These are phyloP conservation scores for Operophtera brumata DNA, from an alignment of 2,888 invertebrate species.

Conservation along the genomic window DNA sequence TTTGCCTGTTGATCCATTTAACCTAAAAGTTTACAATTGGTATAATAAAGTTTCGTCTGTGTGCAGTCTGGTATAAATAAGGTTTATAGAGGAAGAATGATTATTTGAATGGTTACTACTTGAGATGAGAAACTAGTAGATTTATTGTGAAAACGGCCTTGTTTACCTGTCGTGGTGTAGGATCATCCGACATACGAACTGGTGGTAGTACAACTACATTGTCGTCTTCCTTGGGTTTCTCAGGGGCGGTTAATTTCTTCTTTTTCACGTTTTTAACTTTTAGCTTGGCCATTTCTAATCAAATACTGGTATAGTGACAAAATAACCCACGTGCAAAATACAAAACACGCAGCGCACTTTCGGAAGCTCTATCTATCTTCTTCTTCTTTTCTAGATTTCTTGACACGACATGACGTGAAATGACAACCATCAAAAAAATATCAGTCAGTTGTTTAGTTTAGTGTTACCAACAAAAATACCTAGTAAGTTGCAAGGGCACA, in stretches of 20 bases:
- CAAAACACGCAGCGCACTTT: not conserved
- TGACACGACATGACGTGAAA: too few relatives aligned
- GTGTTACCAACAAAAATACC: too few relatives aligned
- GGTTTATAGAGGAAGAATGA: not conserved
- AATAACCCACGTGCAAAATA: conserved; percentile 20
- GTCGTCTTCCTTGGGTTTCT: conserved; percentile 56
- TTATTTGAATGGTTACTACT: not conserved
- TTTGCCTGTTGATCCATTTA: conserved; percentile 96
- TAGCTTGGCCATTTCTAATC: conserved; percentile 58
- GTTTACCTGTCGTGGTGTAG: conserved; percentile 84
- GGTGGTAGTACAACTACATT: conserved; percentile 72
- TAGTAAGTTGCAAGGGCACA: too few relatives aligned
- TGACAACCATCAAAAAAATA: too few relatives aligned
- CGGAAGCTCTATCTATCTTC: too few relatives aligned
- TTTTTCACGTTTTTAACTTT: conserved; percentile 65
- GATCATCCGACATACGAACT: conserved; percentile 86
- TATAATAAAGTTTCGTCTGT: not conserved
- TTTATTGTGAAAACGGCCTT: not conserved
- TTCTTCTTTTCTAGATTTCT: too few relatives aligned
- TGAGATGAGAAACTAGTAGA: not conserved
- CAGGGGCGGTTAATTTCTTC: conserved; percentile 54
- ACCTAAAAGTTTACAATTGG: conserved; percentile 76
- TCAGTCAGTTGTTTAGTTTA: too few relatives aligned
- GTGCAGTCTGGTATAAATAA: not conserved
- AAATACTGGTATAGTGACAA: not conserved